Evolutionary conservation across 2,113 vertebrate genomes (phyloP).

Genomic region (Notechis scutatus): DNA sequence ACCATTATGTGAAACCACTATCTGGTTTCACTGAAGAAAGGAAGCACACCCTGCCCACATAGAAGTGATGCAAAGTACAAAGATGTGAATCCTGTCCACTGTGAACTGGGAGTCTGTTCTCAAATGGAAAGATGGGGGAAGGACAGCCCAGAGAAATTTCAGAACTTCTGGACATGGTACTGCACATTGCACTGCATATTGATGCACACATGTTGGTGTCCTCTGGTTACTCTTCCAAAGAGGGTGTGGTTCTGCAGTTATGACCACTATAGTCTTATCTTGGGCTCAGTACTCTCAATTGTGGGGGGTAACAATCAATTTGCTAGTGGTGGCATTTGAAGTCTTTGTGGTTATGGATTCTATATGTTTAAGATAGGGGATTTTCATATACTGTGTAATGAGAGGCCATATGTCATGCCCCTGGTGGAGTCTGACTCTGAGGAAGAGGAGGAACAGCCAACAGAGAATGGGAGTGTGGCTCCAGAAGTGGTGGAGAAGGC

Average conservation of each 20-base stretch:
- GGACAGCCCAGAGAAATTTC: not conserved
- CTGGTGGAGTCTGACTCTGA: too few relatives aligned
- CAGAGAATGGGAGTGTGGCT: too few relatives aligned
- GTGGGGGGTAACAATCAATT: not conserved
- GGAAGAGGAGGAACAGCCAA: too few relatives aligned
- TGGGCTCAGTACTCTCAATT: not conserved
- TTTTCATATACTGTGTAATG: not conserved
- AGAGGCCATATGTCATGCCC: not conserved
- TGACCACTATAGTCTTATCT: not conserved
- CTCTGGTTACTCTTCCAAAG: not conserved
- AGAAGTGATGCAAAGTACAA: not conserved
- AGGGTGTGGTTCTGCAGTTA: not conserved
- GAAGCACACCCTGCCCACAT: not conserved
- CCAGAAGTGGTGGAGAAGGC: too few relatives aligned
- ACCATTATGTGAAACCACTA: not conserved
- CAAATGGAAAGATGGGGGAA: not conserved
- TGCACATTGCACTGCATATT: not conserved
- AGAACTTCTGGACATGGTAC: not conserved
- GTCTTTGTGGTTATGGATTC: not conserved
- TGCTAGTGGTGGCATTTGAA: not conserved
- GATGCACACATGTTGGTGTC: not conserved
- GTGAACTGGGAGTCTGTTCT: not conserved
- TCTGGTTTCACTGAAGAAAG: not conserved
- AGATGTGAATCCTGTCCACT: not conserved
- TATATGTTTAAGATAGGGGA: not conserved